Conservation (phyloP, 2,113 vertebrate genomes). For the Etheostoma cragini region DNA sequence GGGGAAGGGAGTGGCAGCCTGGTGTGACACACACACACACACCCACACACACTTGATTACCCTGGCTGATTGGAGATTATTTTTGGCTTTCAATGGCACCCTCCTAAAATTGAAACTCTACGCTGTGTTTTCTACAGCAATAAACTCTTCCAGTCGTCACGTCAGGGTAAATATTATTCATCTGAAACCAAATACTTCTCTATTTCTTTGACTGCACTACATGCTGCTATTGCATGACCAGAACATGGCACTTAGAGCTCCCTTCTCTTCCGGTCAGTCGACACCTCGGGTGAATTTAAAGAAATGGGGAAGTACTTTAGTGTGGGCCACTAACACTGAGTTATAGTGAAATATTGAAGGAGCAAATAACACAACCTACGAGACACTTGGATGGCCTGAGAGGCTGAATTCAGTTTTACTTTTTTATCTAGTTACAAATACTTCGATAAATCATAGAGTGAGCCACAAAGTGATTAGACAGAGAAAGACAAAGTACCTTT, state of each 20-base stretch:
- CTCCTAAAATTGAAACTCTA: constrained; percentile 45
- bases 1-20: constrained; percentile 70
- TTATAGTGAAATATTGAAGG: constrained; percentile 27
- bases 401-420: neutral
- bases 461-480: neutral
- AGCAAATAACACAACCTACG: neutral
- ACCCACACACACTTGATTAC: constrained; percentile 71
- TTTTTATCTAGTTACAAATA: constrained; percentile 5
- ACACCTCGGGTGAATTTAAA: constrained; percentile 31
- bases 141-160: constrained; percentile 23
- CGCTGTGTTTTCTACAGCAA: constrained; percentile 37
- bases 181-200: constrained; percentile 12
- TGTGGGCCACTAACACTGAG: constrained; percentile 11
- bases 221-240: constrained; percentile 23
- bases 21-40: constrained; percentile 65
- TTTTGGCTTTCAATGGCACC: constrained; percentile 47
- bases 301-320: constrained; percentile 17
- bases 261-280: constrained; percentile 18
- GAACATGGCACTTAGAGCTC: neutral
- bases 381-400: neutral
- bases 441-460: neutral
- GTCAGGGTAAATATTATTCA: neutral
- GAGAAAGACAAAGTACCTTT: neutral
- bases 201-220: constrained; percentile 25
- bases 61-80: constrained; percentile 68